Conservation (phyloP, 2,113 vertebrate species). For the Tetraodon nigroviridis region DNA sequence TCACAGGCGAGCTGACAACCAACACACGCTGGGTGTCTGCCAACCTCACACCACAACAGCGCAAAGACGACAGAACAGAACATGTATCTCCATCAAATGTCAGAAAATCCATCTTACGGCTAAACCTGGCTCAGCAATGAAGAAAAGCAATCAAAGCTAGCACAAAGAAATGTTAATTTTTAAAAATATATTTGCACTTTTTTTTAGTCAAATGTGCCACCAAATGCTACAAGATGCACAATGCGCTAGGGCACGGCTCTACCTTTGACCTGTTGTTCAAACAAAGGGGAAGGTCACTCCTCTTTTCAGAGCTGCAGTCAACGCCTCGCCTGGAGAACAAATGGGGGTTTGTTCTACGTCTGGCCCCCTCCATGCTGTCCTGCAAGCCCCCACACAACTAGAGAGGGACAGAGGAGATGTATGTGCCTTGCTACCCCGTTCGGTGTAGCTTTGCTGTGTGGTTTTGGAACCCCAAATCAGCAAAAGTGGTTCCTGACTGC, state of each 20-base stretch:
- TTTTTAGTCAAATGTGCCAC: slow-evolving; percentile 56
- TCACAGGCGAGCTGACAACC: slow-evolving; percentile 45
- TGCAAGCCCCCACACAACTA: slow-evolving; percentile 42
- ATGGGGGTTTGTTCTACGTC: slow-evolving; percentile 61
- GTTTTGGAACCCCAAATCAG: slow-evolving; percentile 2
- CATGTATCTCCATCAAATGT: too few species aligned
- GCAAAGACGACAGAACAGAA: too few species aligned
- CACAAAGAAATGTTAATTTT: slow-evolving; percentile 1
- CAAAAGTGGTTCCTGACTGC: background rate
- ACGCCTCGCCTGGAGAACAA: slow-evolving; percentile 62
- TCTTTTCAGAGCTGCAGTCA: slow-evolving; percentile 58
- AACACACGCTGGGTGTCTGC: slow-evolving; percentile 9
- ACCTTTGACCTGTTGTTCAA: slow-evolving; percentile 70
- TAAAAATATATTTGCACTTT: slow-evolving; percentile 20
- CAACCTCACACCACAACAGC: too few species aligned
- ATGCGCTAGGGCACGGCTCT: slow-evolving; percentile 57
- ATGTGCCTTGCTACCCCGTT: slow-evolving; percentile 25
- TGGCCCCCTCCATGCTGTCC: slow-evolving; percentile 41
- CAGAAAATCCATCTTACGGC: too few species aligned
- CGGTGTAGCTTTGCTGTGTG: background rate
- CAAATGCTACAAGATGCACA: slow-evolving; percentile 65
- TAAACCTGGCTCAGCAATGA: slow-evolving; percentile 22
- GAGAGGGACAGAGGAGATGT: slow-evolving; percentile 25
- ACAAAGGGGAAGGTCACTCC: slow-evolving; percentile 65
- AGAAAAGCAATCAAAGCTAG: background rate